These are phyloP conservation scores for Drosophila colorata DNA, from an alignment of 2,888 invertebrate species.

Conservation along the genomic window DNA sequence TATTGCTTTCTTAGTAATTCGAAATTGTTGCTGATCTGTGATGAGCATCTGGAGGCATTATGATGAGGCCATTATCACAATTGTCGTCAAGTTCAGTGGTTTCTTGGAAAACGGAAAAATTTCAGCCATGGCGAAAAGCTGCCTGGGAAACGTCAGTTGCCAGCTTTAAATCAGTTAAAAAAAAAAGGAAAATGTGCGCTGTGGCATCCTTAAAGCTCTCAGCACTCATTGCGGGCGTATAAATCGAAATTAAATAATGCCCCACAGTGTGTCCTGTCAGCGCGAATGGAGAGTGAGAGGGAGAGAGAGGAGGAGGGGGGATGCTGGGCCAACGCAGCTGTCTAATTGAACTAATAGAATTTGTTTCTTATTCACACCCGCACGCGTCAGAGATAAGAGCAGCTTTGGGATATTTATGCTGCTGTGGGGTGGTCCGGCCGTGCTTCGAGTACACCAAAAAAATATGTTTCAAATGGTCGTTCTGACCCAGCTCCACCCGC, in stretches of 20 bases:
- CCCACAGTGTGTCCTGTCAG: slow-evolving; percentile 14
- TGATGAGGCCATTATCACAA: slow-evolving; percentile 11
- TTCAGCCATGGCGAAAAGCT: slow-evolving; percentile 1
- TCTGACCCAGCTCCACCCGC: slow-evolving; percentile 7
- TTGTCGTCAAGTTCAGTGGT: slow-evolving; percentile 16
- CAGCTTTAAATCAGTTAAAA: slow-evolving; percentile 17
- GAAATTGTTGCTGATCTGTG: slow-evolving; percentile 28
- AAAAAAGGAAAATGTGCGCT: slow-evolving; percentile 16
- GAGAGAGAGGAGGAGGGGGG: background rate
- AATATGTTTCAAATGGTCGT: slow-evolving; percentile 44
- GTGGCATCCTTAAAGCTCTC: slow-evolving; percentile 20
- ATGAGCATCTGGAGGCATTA: slow-evolving; percentile 17
- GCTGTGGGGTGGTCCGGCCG: slow-evolving; percentile 19
- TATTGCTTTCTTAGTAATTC: slow-evolving; percentile 37
- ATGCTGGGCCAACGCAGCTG: slow-evolving; percentile 32
- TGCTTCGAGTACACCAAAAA: slow-evolving; percentile 22
- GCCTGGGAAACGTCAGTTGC: slow-evolving; percentile 50
- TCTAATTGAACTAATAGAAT: slow-evolving; percentile 74
- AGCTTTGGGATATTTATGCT: slow-evolving; percentile 16
- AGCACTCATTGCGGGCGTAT: slow-evolving; percentile 5
- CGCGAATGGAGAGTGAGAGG: background rate
- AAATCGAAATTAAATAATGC: slow-evolving; percentile 51
- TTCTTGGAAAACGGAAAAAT: slow-evolving; percentile 11
- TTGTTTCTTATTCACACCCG: slow-evolving; percentile 52
- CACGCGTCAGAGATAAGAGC: slow-evolving; percentile 64